Evolutionary conservation across 2,888 invertebrate genomes (phyloP).

Genomic region (Dicyrtomina minuta): DNA sequence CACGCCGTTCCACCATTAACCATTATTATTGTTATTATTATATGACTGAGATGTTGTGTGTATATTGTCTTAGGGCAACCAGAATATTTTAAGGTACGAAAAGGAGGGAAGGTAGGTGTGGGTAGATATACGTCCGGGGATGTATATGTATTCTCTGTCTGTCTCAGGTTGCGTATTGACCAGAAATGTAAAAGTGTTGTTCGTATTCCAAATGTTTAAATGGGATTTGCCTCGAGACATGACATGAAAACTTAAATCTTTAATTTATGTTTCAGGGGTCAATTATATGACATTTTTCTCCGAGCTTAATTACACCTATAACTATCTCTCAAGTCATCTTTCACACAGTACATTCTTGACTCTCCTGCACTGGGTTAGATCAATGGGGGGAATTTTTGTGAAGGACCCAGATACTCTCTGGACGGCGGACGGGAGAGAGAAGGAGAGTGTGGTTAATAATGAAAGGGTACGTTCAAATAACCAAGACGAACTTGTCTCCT

Average conservation of each 20-base stretch:
- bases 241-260: slow-evolving; percentile 31
- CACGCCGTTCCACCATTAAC: no score
- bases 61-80: background rate
- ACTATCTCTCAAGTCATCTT: background rate
- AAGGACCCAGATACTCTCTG: no score
- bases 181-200: background rate
- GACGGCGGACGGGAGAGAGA: no score
- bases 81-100: background rate
- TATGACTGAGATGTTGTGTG: background rate
- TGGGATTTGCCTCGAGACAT: slow-evolving; percentile 18
- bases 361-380: no score
- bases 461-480: no score
- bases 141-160: no score
- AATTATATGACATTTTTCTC: slow-evolving; percentile 29
- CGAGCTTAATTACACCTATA: slow-evolving; percentile 21
- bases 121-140: background rate
- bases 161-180: background rate
- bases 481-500: no score
- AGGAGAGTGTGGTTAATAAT: no score
- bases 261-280: slow-evolving; percentile 31
- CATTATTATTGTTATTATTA: no score
- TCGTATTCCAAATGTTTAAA: background rate
- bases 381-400: no score
- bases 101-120: background rate
- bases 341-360: no score